Evolutionary conservation across 2,797 vertebrate species (phyloP).

Genomic region (Pteropus rufus): DNA sequence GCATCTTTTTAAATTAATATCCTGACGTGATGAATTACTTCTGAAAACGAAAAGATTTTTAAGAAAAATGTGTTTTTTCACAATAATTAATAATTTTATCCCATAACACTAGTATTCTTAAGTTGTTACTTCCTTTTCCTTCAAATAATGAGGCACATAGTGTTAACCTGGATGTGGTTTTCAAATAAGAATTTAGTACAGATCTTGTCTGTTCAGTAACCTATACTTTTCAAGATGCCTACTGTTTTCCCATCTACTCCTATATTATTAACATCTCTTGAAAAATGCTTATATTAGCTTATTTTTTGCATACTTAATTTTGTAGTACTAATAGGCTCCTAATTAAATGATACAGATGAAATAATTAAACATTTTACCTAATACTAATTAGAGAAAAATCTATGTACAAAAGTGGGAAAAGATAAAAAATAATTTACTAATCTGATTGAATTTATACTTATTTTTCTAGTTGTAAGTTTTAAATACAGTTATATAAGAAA

Average conservation of each 20-base stretch:
- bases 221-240: not conserved
- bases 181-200: not conserved
- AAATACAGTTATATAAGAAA: not conserved
- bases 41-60: not conserved
- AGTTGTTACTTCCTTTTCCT: not conserved
- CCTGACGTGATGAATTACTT: constrained; percentile 1
- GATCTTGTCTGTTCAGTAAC: not conserved
- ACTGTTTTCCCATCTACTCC: not conserved
- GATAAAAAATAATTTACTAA: not conserved
- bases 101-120: not conserved
- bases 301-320: not conserved
- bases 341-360: not conserved
- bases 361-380: not conserved
- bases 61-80: not conserved
- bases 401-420: not conserved
- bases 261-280: not conserved
- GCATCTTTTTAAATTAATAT: constrained; percentile 42
- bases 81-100: not conserved
- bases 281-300: not conserved
- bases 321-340: not conserved
- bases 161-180: not conserved
- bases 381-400: not conserved
- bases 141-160: not conserved
- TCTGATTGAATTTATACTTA: not conserved
- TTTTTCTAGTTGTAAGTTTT: not conserved